Evolutionary conservation across 2,888 invertebrate genomes (phyloP).

Genomic region (Timema podura): DNA sequence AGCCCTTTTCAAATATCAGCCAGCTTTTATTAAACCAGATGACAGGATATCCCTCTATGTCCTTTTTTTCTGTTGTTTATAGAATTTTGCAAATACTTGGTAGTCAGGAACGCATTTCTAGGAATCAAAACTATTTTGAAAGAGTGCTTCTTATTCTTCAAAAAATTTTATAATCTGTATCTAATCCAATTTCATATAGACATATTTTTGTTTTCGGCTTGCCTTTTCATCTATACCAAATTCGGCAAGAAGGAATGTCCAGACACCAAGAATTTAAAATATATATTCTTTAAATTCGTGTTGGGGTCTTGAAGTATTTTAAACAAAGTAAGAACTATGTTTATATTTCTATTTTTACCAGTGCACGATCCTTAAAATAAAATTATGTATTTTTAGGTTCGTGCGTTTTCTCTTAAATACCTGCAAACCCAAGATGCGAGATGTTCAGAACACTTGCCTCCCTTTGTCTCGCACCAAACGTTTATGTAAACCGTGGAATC

Average conservation of each 20-base stretch:
- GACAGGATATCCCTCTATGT: too few species aligned
- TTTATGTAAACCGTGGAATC: background rate
- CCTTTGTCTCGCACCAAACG: conserved; percentile 10
- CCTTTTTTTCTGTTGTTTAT: too few species aligned
- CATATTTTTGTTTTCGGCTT: background rate
- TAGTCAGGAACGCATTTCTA: too few species aligned
- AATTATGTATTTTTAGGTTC: background rate
- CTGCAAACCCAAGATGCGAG: background rate
- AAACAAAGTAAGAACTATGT: background rate
- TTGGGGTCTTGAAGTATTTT: background rate
- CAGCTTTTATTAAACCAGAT: too few species aligned
- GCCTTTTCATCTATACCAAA: conserved; percentile 5
- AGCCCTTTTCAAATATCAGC: too few species aligned
- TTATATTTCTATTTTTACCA: background rate
- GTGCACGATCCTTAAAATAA: background rate
- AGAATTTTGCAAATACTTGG: too few species aligned
- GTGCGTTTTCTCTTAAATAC: background rate
- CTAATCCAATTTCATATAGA: too few species aligned
- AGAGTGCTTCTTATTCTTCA: too few species aligned
- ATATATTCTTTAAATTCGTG: background rate
- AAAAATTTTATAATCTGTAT: too few species aligned
- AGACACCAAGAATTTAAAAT: background rate
- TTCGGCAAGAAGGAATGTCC: background rate
- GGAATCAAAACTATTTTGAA: too few species aligned
- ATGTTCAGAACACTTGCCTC: background rate